Percentiles rank a stretch among this genome's conserved stretches.
Conservation (phyloP, 2,888 invertebrate genomes). For the Hyposoter dolosus region DNA sequence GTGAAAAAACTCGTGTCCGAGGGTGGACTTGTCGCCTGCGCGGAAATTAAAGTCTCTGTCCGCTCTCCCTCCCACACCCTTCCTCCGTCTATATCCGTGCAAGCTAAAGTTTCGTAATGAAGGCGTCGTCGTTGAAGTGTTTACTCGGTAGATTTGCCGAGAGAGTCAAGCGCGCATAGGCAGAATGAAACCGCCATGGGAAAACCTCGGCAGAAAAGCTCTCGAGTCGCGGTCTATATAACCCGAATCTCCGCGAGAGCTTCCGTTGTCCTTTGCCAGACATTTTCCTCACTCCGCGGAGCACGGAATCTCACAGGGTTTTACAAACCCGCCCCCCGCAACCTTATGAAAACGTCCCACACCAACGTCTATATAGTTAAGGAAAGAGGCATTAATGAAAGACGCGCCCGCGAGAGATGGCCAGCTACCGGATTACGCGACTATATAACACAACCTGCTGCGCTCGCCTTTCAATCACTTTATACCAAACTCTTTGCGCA, state of each 20-base stretch:
- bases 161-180: constrained; percentile 66
- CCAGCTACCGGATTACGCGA: constrained; percentile 6
- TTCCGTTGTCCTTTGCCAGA: constrained; percentile 23
- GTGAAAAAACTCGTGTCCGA: constrained; percentile 71
- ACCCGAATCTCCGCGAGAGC: constrained; percentile 5
- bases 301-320: constrained; percentile 24
- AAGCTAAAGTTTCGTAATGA: constrained; percentile 76
- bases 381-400: constrained; percentile 8
- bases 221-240: not conserved
- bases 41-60: constrained; percentile 76
- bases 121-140: constrained; percentile 73
- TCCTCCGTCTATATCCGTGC: constrained; percentile 21
- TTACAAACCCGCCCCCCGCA: constrained; percentile 23
- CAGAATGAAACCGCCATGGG: constrained; percentile 35
- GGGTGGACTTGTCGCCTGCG: constrained; percentile 62
- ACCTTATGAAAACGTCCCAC: constrained; percentile 25
- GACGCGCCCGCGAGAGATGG: not conserved
- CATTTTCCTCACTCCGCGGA: constrained; percentile 28
- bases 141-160: constrained; percentile 74
- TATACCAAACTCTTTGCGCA: constrained; percentile 32
- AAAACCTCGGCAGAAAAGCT: constrained; percentile 12
- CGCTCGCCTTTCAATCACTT: not conserved
- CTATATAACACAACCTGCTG: constrained; percentile 13
- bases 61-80: no score
- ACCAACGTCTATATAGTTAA: constrained; percentile 20